These are phyloP conservation scores for Tolypeutes matacus DNA, from an alignment of 2,797 vertebrate genomes.

Conservation along the genomic window DNA sequence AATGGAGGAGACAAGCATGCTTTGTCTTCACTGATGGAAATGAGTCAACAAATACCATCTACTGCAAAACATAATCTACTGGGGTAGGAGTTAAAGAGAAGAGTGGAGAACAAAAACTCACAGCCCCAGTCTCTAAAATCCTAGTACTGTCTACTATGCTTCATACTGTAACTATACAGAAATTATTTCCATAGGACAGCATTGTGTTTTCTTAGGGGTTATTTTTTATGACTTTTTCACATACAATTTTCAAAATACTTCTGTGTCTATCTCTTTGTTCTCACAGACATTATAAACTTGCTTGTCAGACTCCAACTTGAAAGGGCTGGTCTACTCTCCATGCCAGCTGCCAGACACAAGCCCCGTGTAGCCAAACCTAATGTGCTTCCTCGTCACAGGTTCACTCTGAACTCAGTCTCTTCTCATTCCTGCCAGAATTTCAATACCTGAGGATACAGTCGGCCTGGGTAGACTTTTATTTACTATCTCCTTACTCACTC, in stretches of 20 bases:
- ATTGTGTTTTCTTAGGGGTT: not conserved
- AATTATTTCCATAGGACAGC: not conserved
- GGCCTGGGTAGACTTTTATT: not conserved
- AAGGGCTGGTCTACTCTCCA: not conserved
- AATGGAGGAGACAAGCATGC: not conserved
- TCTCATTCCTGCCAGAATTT: no score
- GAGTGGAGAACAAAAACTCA: not conserved
- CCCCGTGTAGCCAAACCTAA: not conserved
- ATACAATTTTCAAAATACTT: not conserved
- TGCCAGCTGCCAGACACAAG: no score
- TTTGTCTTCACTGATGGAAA: not conserved
- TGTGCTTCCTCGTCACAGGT: not conserved
- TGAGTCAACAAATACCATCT: not conserved
- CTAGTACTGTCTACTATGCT: not conserved
- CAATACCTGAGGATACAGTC: not conserved
- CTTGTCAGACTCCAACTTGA: not conserved
- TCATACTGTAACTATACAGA: not conserved
- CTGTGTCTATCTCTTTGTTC: not conserved
- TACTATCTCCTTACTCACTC: no score
- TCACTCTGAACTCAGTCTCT: not conserved
- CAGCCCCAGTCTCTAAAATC: not conserved
- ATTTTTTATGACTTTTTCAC: not conserved
- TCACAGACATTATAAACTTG: not conserved
- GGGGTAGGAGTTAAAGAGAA: not conserved
- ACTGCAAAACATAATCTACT: not conserved